Conservation (phyloP, 2,888 invertebrate species). For the Amblyjoppa proteus region DNA sequence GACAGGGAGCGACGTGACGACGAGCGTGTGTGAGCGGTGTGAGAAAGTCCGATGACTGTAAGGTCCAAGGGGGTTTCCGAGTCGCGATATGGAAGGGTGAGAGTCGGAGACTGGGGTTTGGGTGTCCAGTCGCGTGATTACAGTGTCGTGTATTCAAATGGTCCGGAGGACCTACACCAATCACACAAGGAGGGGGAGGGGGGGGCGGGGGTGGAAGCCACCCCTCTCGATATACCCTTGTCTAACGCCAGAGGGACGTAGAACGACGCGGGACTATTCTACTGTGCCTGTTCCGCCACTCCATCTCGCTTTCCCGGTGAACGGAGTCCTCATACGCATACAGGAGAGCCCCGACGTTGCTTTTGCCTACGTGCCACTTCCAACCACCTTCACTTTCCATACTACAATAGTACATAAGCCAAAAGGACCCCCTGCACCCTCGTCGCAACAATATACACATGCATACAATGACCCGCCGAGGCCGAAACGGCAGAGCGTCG, state of each 20-base stretch:
- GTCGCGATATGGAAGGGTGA: constrained; percentile 57
- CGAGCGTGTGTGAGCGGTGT: constrained; percentile 68
- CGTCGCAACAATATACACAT: constrained; percentile 46
- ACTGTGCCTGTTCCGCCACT: background rate
- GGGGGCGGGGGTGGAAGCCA: constrained; percentile 64
- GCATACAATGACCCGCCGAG: constrained; percentile 54
- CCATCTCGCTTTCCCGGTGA: constrained; percentile 53
- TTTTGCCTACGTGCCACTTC: constrained; percentile 67
- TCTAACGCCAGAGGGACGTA: constrained; percentile 79
- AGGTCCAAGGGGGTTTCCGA: constrained; percentile 64
- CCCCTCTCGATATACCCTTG: constrained; percentile 78
- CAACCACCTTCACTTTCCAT: constrained; percentile 66
- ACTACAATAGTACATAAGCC: constrained; percentile 53
- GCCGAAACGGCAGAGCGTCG: constrained; percentile 69
- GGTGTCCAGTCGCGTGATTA: constrained; percentile 82
- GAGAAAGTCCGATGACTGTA: constrained; percentile 76
- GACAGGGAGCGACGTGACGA: constrained; percentile 66
- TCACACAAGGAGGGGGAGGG: constrained; percentile 75
- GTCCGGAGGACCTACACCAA: constrained; percentile 84
- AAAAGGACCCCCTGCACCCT: constrained; percentile 21
- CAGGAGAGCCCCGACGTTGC: constrained; percentile 56
- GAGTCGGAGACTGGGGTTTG: constrained; percentile 54
- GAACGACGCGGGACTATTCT: constrained; percentile 56
- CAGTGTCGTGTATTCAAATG: constrained; percentile 84
- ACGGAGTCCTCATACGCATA: constrained; percentile 46